Percentiles rank a stretch among this genome's conserved stretches.
Conservation (phyloP, 2,113 vertebrate genomes). For the Oncorhynchus clarkii region DNA sequence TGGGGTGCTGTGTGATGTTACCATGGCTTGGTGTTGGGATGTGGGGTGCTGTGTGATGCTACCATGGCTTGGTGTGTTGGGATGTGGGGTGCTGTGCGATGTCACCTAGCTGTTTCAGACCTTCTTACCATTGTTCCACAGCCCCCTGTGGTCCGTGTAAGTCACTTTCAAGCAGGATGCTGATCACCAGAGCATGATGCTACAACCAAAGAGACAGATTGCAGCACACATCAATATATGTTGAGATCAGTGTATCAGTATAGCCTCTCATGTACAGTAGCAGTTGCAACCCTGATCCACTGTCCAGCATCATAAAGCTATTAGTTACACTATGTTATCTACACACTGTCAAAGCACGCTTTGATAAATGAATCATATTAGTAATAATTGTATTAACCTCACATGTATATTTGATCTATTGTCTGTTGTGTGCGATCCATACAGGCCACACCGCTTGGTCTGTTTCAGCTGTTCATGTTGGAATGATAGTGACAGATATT, state of each 20-base stretch:
- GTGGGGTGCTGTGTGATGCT: too few relatives aligned
- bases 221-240: conserved; percentile 44
- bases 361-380: too few relatives aligned
- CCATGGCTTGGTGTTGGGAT: too few relatives aligned
- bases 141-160: not conserved
- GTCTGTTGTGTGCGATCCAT: not conserved
- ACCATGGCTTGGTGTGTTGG: too few relatives aligned
- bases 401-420: not conserved
- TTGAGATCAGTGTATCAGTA: conserved; percentile 5
- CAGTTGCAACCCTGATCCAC: not conserved
- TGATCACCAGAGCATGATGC: conserved; percentile 6
- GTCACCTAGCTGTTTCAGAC: not conserved
- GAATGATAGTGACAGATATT: too few relatives aligned
- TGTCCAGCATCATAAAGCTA: not conserved
- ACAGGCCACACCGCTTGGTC: too few relatives aligned
- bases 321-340: too few relatives aligned
- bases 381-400: too few relatives aligned
- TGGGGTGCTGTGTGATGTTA: too few relatives aligned
- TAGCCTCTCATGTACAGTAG: not conserved
- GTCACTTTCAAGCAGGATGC: too few relatives aligned
- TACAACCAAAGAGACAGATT: conserved; percentile 32
- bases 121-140: not conserved
- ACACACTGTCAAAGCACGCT: too few relatives aligned
- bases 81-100: not conserved
- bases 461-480: too few relatives aligned